Evolutionary conservation across 2,888 invertebrate species (phyloP).

Genomic region (Callosobruchus maculatus): DNA sequence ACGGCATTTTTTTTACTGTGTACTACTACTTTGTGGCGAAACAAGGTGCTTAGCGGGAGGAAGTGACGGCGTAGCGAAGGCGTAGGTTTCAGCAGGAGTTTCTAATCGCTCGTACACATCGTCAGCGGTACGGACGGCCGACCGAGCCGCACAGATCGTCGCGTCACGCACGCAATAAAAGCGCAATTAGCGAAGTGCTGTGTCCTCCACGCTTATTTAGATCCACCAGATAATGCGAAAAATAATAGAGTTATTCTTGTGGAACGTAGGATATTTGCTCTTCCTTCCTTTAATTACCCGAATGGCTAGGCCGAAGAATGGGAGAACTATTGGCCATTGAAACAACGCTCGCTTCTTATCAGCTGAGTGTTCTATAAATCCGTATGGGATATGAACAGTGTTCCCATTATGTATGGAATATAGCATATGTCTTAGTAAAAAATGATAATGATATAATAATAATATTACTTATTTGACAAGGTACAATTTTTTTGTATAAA

Average conservation of each 20-base stretch:
- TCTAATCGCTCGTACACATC: background rate
- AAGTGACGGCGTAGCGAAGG: background rate
- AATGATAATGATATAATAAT: too few species aligned
- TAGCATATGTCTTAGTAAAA: too few species aligned
- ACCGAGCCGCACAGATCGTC: background rate
- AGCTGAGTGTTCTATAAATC: background rate
- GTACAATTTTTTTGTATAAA: too few species aligned
- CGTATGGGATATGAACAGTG: too few species aligned
- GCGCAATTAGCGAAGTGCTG: constrained; percentile 45
- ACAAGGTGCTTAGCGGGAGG: background rate
- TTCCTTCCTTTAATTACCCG: constrained; percentile 43
- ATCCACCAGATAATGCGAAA: constrained; percentile 41
- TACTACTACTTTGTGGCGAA: too few species aligned
- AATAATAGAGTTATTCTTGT: constrained; percentile 46
- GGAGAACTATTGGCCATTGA: background rate
- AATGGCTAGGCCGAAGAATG: constrained; percentile 7
- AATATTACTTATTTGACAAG: too few species aligned
- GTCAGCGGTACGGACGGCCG: background rate
- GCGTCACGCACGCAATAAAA: constrained; percentile 39
- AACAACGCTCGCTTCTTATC: background rate
- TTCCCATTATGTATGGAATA: too few species aligned
- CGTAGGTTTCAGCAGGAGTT: background rate
- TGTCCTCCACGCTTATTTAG: constrained; percentile 49
- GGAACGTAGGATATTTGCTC: constrained; percentile 43
- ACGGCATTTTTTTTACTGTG: too few species aligned